Conservation (phyloP, 64 coral and sea anemone species). For the Montipora efflorescens region DNA sequence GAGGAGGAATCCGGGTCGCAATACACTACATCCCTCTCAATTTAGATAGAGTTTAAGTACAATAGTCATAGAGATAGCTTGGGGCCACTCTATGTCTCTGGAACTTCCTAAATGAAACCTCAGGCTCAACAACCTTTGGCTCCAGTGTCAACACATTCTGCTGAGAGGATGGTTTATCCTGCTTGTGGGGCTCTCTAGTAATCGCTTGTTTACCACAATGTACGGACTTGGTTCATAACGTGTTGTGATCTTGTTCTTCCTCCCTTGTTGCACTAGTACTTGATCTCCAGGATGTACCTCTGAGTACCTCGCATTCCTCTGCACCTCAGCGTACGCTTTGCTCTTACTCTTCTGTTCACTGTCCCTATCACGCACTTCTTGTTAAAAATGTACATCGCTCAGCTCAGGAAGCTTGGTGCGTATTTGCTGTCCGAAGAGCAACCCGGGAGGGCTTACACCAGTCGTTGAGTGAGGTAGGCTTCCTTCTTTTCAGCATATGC, state of each 20-base stretch:
- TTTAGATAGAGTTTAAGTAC: too few species aligned
- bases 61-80: too few species aligned
- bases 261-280: slow-evolving; percentile 27
- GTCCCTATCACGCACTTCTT: slow-evolving; percentile 12
- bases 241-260: slow-evolving; percentile 16
- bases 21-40: too few species aligned
- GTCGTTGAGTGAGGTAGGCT: slow-evolving; percentile 23
- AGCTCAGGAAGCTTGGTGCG: slow-evolving; percentile 18
- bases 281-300: slow-evolving; percentile 27
- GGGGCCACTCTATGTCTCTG: too few species aligned
- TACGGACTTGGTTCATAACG: slow-evolving; percentile 5
- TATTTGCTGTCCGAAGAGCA: slow-evolving; percentile 5
- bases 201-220: slow-evolving; percentile 25
- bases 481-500: slow-evolving; percentile 24
- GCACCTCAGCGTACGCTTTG: not conserved
- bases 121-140: too few species aligned
- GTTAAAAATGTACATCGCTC: not conserved
- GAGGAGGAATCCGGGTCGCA: too few species aligned
- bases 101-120: too few species aligned
- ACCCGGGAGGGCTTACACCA: not conserved
- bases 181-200: too few species aligned
- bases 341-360: slow-evolving; percentile 26
- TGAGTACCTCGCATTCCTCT: not conserved
- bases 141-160: too few species aligned
- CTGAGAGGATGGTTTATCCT: too few species aligned